Percentiles rank a stretch among this genome's conserved stretches.
phyloP scores from a whole-genome alignment of 2,888 invertebrate genomes.

The Eudasyphora cyanicolor region DNA sequence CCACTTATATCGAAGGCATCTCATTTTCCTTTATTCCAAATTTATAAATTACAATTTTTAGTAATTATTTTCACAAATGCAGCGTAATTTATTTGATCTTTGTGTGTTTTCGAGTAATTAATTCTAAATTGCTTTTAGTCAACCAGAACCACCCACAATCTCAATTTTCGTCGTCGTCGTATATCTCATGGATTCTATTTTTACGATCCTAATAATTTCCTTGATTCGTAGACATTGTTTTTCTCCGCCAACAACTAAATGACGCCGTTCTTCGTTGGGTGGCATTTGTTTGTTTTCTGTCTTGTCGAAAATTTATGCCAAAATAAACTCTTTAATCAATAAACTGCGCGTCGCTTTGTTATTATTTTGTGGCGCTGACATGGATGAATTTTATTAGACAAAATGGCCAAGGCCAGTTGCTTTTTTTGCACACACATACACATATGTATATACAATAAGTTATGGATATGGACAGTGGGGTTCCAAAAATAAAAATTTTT shows the following conservation, averaged over 20 bases:
- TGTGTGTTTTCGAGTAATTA: neutral
- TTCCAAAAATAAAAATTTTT: no score
- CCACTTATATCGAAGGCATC: no score
- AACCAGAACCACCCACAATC: neutral
- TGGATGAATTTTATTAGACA: neutral
- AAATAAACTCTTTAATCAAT: neutral
- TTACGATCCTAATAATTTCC: neutral
- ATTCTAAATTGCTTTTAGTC: neutral
- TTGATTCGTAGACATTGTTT: neutral
- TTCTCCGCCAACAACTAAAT: neutral
- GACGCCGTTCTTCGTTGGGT: neutral
- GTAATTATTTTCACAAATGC: neutral
- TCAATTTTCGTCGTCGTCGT: no score
- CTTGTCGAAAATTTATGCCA: neutral
- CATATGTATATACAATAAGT: no score
- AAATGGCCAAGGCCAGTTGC: neutral
- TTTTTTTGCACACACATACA: no score
- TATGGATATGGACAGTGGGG: no score
- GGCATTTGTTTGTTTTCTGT: neutral
- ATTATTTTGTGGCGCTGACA: neutral
- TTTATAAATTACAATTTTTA: neutral
- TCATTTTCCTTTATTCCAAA: neutral
- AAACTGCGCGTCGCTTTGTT: neutral
- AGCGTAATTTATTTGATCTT: neutral
- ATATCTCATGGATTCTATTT: neutral